Base-by-base conservation (phyloP, 2,888 invertebrate genomes). In the Lasius fuliginosus region DNA sequence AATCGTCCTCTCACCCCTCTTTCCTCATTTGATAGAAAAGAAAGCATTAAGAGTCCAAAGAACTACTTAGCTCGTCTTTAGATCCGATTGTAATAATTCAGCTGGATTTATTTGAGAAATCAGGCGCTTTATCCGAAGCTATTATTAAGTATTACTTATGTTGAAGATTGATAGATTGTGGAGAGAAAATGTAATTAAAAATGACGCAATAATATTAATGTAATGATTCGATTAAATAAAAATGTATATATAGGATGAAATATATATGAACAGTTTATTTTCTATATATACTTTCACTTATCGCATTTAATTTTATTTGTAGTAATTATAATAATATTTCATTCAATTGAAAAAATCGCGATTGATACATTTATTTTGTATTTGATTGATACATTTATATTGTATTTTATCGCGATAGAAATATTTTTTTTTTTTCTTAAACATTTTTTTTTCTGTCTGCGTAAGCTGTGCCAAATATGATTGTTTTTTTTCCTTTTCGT, bases 51-150 rank as follows among this genome's bases (percentile, higher is more conserved):
- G 46, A 33, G 23, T 49, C 49, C 18, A 53, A 68, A 42, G 40
- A 77, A 68, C n/a, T 30, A n/a, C 12, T 65, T 65, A 42, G 5
- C 9, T 68, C 18, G 12, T 68, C 76, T 56, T 77, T 53, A 27
- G 18, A 40, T 8, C 18, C 40, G 27, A 77, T 68, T 53, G 23
- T 49, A 49, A 65, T 40, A 36, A 56, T 53, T 40, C 33, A 27
- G 12, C 9, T 68, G n/a, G n/a, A 15, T 53, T 68, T 77, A 56
- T 56, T n/a, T 12, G 1, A 23, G 2, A 27, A 67, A 67, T 27
- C 1, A 49, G 36, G 27, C 46, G 53, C 53, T 68, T 23, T 77
- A 56, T 77, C 40, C n/a, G n/a, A 68, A n/a, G 3, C 27, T n/a
- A 27, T 68, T 68, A 77, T 68, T 68, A 77, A 18, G 36, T 11